These are phyloP conservation scores for Cynocephalus volans DNA, from an alignment of 2,113 vertebrate genomes.

Conservation along the genomic window DNA sequence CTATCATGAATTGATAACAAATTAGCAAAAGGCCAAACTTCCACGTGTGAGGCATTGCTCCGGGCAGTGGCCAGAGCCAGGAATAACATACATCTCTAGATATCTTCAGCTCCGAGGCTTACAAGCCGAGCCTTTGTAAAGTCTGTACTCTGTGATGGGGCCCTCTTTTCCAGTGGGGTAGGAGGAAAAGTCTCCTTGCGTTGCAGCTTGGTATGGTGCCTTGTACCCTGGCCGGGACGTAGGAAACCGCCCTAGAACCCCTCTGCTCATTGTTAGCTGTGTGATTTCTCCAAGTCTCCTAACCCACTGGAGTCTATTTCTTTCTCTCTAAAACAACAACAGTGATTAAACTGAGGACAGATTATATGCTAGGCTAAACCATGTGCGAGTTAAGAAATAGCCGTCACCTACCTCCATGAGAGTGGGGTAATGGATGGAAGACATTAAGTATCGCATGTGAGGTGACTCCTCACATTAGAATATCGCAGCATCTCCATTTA, in stretches of 20 bases:
- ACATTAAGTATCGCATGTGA: fast-evolving
- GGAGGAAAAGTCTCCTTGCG: neutral
- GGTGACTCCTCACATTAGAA: neutral
- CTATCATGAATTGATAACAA: neutral
- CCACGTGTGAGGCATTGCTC: too few relatives aligned
- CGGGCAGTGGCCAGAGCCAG: neutral
- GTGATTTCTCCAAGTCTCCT: constrained; percentile 22
- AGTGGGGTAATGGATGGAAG: neutral
- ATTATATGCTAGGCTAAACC: neutral
- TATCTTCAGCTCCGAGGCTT: neutral
- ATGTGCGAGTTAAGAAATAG: neutral
- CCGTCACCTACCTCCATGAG: neutral
- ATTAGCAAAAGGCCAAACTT: neutral
- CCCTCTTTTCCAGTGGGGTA: neutral
- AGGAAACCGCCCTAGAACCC: neutral
- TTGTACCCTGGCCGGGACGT: neutral
- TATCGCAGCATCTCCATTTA: neutral
- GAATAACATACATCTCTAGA: neutral
- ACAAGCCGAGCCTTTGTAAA: neutral
- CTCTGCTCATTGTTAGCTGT: neutral
- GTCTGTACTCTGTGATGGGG: neutral
- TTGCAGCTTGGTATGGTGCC: neutral
- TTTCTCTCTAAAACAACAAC: constrained; percentile 66
- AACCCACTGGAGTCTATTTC: neutral
- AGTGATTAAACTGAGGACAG: neutral